Conservation (phyloP, 2,797 vertebrate species). For the Linurgus olivaceus region DNA sequence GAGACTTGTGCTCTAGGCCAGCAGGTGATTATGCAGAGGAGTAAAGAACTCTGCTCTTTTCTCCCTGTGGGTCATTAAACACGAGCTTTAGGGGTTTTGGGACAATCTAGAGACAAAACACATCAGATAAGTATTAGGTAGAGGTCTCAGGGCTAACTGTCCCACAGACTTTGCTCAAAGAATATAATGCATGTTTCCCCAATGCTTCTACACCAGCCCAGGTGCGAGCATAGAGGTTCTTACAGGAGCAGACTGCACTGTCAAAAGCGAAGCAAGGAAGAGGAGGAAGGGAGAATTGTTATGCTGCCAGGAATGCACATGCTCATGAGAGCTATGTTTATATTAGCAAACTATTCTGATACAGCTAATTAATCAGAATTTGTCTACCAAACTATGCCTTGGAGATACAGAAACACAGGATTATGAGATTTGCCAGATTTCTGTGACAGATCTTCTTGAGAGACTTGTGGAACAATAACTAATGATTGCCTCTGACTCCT, state of each 20-base stretch:
- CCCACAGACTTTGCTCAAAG: neutral
- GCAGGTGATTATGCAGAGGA: neutral
- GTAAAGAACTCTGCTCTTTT: neutral
- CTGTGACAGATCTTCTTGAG: neutral
- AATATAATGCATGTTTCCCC: neutral
- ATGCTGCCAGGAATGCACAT: neutral
- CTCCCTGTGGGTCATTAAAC: neutral
- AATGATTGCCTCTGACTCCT: neutral
- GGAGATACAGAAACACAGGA: neutral
- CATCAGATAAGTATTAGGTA: neutral
- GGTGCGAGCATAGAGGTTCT: neutral
- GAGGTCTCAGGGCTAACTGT: neutral
- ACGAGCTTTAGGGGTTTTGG: neutral
- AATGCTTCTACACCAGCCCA: neutral
- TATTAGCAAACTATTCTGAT: neutral
- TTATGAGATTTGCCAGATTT: neutral
- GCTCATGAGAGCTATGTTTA: neutral
- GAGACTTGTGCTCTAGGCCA: neutral
- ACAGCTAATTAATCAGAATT: slow-evolving; percentile 22
- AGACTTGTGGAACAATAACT: neutral
- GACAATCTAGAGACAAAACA: neutral
- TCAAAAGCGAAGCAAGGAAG: neutral
- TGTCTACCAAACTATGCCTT: neutral
- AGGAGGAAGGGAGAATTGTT: neutral
- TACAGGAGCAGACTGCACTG: neutral